Evolutionary conservation across 2,888 invertebrate species (phyloP).

Genomic region (Papilio elwesi): DNA sequence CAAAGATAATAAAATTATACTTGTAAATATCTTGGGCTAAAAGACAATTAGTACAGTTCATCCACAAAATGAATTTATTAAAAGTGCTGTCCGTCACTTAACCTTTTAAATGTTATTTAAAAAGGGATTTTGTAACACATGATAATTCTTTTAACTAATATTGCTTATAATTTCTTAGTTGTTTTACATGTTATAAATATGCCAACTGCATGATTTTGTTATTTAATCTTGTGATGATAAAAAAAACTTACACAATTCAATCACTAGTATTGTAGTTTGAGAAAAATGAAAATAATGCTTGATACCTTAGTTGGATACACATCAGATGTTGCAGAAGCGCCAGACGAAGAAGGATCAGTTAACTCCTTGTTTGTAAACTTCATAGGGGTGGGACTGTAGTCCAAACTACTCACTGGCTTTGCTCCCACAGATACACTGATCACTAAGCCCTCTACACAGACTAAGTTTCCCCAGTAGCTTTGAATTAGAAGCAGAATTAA

Average conservation of each 20-base stretch:
- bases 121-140: too few relatives aligned
- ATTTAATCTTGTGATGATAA: too few relatives aligned
- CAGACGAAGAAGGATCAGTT: conserved; percentile 97
- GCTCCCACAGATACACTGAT: conserved; percentile 98
- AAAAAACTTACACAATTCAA: neutral
- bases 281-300: neutral
- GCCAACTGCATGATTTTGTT: too few relatives aligned
- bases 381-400: conserved; percentile 96
- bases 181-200: too few relatives aligned
- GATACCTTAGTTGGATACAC: conserved; percentile 96
- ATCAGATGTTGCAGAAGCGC: conserved; percentile 93
- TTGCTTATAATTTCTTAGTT: too few relatives aligned
- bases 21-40: too few relatives aligned
- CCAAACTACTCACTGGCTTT: conserved; percentile 98
- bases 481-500: neutral
- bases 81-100: too few relatives aligned
- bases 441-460: conserved; percentile 99
- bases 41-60: too few relatives aligned
- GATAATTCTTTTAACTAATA: too few relatives aligned
- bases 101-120: too few relatives aligned
- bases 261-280: neutral
- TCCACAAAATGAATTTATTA: too few relatives aligned
- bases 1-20: too few relatives aligned
- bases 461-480: conserved; percentile 93
- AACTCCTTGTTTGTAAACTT: conserved; percentile 97